phyloP scores from a whole-genome alignment of 2,888 invertebrate genomes.

The Plemyria rubiginata region DNA sequence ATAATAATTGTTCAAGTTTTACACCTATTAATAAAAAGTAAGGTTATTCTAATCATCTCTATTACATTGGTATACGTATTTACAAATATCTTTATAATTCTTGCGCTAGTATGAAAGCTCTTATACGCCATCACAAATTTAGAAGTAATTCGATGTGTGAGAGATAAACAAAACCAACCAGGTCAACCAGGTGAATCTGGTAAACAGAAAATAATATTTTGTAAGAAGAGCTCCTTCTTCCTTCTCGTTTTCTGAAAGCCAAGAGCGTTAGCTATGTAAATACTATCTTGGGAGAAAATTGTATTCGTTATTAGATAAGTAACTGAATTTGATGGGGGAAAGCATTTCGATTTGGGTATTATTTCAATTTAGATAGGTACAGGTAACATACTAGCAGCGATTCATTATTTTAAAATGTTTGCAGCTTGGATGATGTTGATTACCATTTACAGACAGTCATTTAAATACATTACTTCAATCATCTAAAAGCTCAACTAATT shows the following conservation, averaged over 20 bases:
- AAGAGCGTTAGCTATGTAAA: slow-evolving; percentile 58
- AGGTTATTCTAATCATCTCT: no score
- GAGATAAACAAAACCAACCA: slow-evolving; percentile 28
- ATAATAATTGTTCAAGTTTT: no score
- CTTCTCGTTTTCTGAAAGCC: slow-evolving; percentile 29
- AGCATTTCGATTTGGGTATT: slow-evolving; percentile 44
- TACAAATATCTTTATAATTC: no score
- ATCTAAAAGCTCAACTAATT: background rate
- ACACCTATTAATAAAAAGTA: no score
- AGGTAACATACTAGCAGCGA: slow-evolving; percentile 21
- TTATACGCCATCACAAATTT: no score
- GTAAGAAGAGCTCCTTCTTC: slow-evolving; percentile 33
- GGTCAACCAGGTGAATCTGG: slow-evolving; percentile 23
- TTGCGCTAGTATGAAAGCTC: no score
- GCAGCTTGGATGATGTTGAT: background rate
- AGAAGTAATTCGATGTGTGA: background rate
- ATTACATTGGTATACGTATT: no score
- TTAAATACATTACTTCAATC: background rate
- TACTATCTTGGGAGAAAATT: slow-evolving; percentile 63
- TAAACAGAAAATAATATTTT: slow-evolving; percentile 38
- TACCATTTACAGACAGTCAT: background rate
- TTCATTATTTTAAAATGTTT: background rate
- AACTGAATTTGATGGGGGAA: slow-evolving; percentile 64
- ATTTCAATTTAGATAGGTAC: slow-evolving; percentile 45
- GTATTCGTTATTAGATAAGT: slow-evolving; percentile 54